Percentiles rank a stretch among this genome's conserved stretches.
phyloP scores from a whole-genome alignment of 2,797 vertebrate genomes.

The Bufotes viridis region DNA sequence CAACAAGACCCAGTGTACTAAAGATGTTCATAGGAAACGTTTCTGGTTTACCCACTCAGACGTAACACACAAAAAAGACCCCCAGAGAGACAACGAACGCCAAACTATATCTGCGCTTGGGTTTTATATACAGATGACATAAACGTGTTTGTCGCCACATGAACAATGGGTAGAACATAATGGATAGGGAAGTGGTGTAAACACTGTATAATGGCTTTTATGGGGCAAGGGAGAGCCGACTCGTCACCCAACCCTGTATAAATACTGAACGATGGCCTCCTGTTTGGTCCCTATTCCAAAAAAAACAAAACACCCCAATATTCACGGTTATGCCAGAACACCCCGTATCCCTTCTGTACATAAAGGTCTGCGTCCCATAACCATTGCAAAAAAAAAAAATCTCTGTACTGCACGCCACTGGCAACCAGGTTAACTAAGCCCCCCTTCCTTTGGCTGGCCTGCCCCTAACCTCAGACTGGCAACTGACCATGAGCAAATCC shows the following conservation, averaged over 20 bases:
- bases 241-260: conserved; percentile 1
- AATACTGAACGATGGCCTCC: conserved; percentile 28
- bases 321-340: conserved; percentile 15
- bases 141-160: conserved; percentile 16
- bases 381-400: conserved; percentile 5
- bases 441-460: background rate
- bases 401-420: conserved; percentile 5
- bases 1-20: conserved; percentile 22
- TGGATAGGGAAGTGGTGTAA: conserved; percentile 1
- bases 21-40: conserved; percentile 7
- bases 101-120: conserved; percentile 26
- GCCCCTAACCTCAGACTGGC: background rate
- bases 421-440: background rate
- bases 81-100: conserved; percentile 22
- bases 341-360: conserved; percentile 11
- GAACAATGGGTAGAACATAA: conserved; percentile 26
- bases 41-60: conserved; percentile 22
- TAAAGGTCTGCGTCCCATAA: conserved; percentile 2
- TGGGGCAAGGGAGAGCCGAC: background rate
- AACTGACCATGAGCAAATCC: conserved; percentile 5
- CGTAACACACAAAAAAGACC: conserved; percentile 30
- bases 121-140: background rate
- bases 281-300: conserved; percentile 36
- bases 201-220: conserved; percentile 31
- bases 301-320: conserved; percentile 5